phyloP scores from a whole-genome alignment of 2,797 vertebrate species.

The Pangasius mekongensis region DNA sequence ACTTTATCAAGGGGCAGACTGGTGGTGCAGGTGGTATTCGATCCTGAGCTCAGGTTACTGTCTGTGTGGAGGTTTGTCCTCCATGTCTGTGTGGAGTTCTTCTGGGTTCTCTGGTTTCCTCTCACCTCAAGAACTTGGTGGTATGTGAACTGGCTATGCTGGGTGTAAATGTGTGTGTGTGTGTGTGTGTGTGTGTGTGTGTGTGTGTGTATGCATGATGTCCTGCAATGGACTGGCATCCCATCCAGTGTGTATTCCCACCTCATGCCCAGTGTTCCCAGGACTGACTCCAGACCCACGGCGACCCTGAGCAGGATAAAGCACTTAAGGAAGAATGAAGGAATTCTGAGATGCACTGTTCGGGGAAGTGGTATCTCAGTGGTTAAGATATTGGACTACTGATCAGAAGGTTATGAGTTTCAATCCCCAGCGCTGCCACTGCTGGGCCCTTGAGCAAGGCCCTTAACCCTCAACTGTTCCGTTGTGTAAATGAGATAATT shows the following conservation, averaged over 20 bases:
- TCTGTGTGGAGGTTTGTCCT: neutral
- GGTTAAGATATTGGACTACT: too few relatives aligned
- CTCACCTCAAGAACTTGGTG: neutral
- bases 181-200: neutral
- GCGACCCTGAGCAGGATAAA: neutral
- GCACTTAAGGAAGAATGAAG: neutral
- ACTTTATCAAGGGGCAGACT: neutral
- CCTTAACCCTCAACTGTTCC: too few relatives aligned
- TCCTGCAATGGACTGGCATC: neutral
- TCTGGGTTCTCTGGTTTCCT: neutral
- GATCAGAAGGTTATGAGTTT: too few relatives aligned
- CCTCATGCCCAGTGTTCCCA: neutral
- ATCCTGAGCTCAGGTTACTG: neutral
- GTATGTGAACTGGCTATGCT: neutral
- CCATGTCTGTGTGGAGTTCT: neutral
- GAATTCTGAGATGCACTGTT: neutral
- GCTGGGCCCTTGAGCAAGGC: too few relatives aligned
- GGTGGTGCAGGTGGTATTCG: neutral
- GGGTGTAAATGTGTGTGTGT: neutral
- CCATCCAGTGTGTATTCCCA: neutral
- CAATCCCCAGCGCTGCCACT: too few relatives aligned
- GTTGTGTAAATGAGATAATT: too few relatives aligned
- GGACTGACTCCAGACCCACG: too few relatives aligned
- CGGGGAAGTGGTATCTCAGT: too few relatives aligned
- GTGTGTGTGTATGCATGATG: neutral